Evolutionary conservation across 2,888 invertebrate species (phyloP).

Genomic region (Augiades crinisus): DNA sequence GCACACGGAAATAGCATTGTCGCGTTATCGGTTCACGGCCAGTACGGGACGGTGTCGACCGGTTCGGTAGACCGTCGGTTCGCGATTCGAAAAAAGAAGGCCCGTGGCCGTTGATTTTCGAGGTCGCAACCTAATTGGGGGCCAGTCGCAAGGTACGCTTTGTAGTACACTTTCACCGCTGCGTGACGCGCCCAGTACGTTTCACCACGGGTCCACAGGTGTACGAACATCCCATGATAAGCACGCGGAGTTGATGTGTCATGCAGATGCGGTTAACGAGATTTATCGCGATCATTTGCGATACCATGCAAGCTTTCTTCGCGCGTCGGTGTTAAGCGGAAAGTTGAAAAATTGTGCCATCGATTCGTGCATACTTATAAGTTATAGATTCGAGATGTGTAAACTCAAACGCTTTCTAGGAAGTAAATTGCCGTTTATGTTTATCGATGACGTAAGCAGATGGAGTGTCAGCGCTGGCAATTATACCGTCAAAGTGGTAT

Average conservation of each 20-base stretch:
- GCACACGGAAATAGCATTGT: constrained; percentile 18
- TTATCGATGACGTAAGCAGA: constrained; percentile 11
- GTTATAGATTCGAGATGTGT: neutral
- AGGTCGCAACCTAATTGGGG: constrained; percentile 76
- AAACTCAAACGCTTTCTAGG: constrained; percentile 4
- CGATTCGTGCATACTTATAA: constrained; percentile 4
- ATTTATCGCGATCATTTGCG: constrained; percentile 22
- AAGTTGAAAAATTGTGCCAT: constrained; percentile 15
- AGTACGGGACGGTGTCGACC: constrained; percentile 39
- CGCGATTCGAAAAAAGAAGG: constrained; percentile 57
- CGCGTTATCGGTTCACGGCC: constrained; percentile 30
- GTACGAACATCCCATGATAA: constrained; percentile 43
- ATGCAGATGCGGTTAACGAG: constrained; percentile 22
- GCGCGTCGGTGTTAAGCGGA: constrained; percentile 11
- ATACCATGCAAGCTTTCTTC: constrained; percentile 16
- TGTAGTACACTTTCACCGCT: constrained; percentile 79
- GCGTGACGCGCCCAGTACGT: constrained; percentile 67
- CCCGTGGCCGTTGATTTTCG: constrained; percentile 62
- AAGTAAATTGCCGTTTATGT: neutral
- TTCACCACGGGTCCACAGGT: constrained; percentile 58
- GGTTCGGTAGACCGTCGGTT: constrained; percentile 43
- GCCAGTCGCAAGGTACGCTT: constrained; percentile 64
- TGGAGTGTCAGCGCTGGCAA: neutral
- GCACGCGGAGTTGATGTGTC: constrained; percentile 44
- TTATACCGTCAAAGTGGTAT: constrained; percentile 4